A percentile compares a stretch with the other conserved stretches of the same genome.
These are phyloP conservation scores for honey bee (Apis mellifera) DNA, from an alignment of 1,140 invertebrate species.

Conservation along the genomic window Amel_HAv3.1 CM009931.2:3116001-3116500, in stretches of 20 bases:
- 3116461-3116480: too few relatives aligned
- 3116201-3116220: constrained; percentile 75
- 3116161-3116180: constrained; percentile 75
- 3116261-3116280: constrained; percentile 89
- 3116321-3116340: too few relatives aligned
- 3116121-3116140: constrained; percentile 70
- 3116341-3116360: neutral
- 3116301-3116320: neutral
- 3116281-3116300: too few relatives aligned
- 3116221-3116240: constrained; percentile 85
- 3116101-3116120: constrained; percentile 70
- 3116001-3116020: constrained; percentile 68
- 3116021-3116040: constrained; percentile 73
- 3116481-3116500: neutral
- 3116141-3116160: constrained; percentile 72
- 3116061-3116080: constrained; percentile 76
- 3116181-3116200: constrained; percentile 77
- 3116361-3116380: constrained; percentile 47
- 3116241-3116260: constrained; percentile 94
- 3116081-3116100: constrained; percentile 75
- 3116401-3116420: constrained; percentile 6
- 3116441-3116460: too few relatives aligned
- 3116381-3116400: constrained; percentile 38
- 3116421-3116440: constrained; percentile 39
- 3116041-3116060: constrained; percentile 73